These are phyloP conservation scores for Diachasmimorpha longicaudata DNA, from an alignment of 1,140 invertebrate genomes.

Conservation along the genomic window DNA sequence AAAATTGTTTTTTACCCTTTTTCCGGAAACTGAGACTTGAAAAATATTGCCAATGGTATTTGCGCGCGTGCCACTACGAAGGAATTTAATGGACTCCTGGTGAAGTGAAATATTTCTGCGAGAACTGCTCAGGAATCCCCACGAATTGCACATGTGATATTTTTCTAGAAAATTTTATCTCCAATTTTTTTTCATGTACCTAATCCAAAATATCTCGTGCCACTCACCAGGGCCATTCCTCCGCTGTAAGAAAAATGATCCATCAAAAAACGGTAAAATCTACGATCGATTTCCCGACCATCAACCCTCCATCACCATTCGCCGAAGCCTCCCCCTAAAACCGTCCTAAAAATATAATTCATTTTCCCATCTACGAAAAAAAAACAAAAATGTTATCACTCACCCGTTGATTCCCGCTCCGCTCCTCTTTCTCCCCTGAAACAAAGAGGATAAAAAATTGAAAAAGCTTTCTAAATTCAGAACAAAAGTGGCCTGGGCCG, in stretches of 20 bases:
- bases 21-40: not conserved
- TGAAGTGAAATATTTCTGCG: too few species aligned
- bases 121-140: too few species aligned
- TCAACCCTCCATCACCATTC: too few species aligned
- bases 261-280: too few species aligned
- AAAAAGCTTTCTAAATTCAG: conserved; percentile 2
- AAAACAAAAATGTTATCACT: not conserved
- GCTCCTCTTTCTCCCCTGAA: not conserved
- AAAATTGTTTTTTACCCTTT: not conserved
- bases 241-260: too few species aligned
- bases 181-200: too few species aligned
- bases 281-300: too few species aligned
- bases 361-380: not conserved
- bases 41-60: not conserved
- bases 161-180: too few species aligned
- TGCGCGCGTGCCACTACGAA: not conserved
- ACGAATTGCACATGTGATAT: too few species aligned
- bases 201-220: too few species aligned
- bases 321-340: not conserved
- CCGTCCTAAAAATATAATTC: not conserved
- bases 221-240: too few species aligned
- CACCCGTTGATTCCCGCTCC: not conserved
- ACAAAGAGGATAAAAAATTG: conserved; percentile 3
- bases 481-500: conserved; percentile 20
- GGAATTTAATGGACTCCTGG: not conserved